These are phyloP conservation scores for Acromyrmex echinatior DNA, from an alignment of 1,140 invertebrate genomes.

Conservation along the genomic window DNA sequence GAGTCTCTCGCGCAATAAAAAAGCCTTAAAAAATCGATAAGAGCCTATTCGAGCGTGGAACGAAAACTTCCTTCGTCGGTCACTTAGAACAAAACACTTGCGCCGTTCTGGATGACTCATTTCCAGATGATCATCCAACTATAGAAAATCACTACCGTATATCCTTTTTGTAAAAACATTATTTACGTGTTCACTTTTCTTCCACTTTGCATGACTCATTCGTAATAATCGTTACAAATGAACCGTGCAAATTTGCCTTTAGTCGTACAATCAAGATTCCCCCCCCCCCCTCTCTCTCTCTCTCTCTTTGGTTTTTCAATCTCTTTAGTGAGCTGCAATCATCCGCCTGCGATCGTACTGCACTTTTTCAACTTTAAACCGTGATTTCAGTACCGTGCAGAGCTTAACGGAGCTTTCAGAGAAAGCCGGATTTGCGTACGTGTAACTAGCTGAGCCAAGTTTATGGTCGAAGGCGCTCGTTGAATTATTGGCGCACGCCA, in stretches of 20 bases:
- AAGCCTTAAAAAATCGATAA: slow-evolving; percentile 7
- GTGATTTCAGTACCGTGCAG: slow-evolving; percentile 4
- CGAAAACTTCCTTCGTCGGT: slow-evolving; percentile 15
- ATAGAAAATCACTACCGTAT: slow-evolving; percentile 20
- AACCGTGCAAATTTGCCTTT: slow-evolving; percentile 33
- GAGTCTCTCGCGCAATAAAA: neutral
- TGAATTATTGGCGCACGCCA: slow-evolving; percentile 35
- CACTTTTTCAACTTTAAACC: slow-evolving; percentile 37
- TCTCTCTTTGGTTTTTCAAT: neutral
- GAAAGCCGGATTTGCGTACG: slow-evolving; percentile 18
- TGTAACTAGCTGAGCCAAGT: slow-evolving; percentile 36
- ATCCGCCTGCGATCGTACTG: neutral
- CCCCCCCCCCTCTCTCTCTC: too few relatives aligned
- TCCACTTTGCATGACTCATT: slow-evolving; percentile 27
- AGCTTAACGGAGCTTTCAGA: slow-evolving; percentile 50
- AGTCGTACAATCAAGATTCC: neutral
- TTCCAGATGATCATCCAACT: neutral
- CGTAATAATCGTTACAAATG: slow-evolving; percentile 28
- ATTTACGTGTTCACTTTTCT: slow-evolving; percentile 25
- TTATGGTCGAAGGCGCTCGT: slow-evolving; percentile 22
- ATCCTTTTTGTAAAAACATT: slow-evolving; percentile 27
- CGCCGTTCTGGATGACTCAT: slow-evolving; percentile 28
- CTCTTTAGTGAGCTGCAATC: neutral
- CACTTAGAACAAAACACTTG: slow-evolving; percentile 25
- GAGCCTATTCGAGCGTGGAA: neutral